Evolutionary conservation across 2,113 vertebrate species (phyloP).

Genomic region (Seriola dumerili): DNA sequence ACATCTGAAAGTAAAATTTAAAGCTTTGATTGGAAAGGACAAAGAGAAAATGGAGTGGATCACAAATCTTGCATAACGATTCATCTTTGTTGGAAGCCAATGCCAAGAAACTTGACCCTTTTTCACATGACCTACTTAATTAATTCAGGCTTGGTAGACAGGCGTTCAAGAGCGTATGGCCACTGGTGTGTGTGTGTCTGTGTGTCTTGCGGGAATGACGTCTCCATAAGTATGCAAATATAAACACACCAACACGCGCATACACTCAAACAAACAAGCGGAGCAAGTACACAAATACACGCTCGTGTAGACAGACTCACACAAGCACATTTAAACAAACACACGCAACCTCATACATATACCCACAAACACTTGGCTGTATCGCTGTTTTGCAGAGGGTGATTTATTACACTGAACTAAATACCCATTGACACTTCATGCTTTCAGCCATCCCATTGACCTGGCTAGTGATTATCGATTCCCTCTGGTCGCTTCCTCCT

Average conservation of each 20-base stretch:
- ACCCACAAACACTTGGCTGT: conserved; percentile 59
- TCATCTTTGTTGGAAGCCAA: conserved; percentile 66
- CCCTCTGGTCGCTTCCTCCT: conserved; percentile 55
- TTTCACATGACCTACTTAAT: conserved; percentile 72
- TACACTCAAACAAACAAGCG: conserved; percentile 21
- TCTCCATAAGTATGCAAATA: conserved; percentile 38
- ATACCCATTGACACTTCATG: conserved; percentile 82
- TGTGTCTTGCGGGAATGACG: conserved; percentile 46
- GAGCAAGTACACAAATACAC: neutral
- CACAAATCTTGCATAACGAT: conserved; percentile 61
- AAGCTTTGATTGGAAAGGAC: conserved; percentile 57
- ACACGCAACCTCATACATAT: conserved; percentile 19
- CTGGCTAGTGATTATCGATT: conserved; percentile 81
- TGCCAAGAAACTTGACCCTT: conserved; percentile 71
- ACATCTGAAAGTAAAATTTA: conserved; percentile 46
- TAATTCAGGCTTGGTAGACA: conserved; percentile 65
- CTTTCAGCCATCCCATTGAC: conserved; percentile 81
- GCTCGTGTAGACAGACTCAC: conserved; percentile 25
- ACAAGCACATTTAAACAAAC: conserved; percentile 39
- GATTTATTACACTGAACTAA: conserved; percentile 82
- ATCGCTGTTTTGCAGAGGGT: conserved; percentile 55
- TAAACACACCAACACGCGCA: conserved; percentile 17
- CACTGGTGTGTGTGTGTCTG: conserved; percentile 51
- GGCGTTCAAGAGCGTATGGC: conserved; percentile 41
- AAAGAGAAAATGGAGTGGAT: conserved; percentile 43